Percentiles rank a stretch among this genome's conserved stretches.
These are phyloP conservation scores for Cinclus mexicanus DNA, from an alignment of 2,113 vertebrate species.

Conservation along the genomic window DNA sequence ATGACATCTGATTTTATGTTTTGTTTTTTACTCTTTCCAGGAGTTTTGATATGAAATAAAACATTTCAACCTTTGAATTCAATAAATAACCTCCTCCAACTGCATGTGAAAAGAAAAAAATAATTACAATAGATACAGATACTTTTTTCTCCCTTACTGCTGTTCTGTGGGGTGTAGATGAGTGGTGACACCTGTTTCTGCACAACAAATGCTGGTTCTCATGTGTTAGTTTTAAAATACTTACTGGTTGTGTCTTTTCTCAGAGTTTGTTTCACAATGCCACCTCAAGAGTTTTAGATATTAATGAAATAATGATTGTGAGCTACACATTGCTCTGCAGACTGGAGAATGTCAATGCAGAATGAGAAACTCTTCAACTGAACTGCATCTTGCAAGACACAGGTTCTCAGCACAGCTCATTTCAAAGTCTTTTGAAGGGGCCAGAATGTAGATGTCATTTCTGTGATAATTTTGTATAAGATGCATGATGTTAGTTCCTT, in stretches of 20 bases:
- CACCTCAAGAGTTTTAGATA: background rate
- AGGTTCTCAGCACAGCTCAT: background rate
- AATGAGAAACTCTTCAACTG: background rate
- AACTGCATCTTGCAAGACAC: background rate
- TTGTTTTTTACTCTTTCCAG: background rate
- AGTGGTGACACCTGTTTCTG: background rate
- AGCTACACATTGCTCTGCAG: background rate
- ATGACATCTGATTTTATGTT: background rate
- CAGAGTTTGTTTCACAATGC: background rate
- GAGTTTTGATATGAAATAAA: background rate
- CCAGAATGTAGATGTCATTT: background rate
- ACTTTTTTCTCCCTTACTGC: background rate
- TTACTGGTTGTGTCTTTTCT: background rate
- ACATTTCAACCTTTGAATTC: background rate
- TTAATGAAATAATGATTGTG: background rate
- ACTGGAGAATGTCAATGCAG: background rate
- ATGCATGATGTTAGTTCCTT: background rate
- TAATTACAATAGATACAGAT: background rate
- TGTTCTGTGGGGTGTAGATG: background rate
- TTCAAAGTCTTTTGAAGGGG: background rate
- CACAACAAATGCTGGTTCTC: background rate
- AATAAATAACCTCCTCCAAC: background rate
- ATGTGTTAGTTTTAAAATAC: background rate
- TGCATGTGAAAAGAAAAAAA: background rate
- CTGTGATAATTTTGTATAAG: background rate